Evolutionary conservation across 2,888 invertebrate genomes (phyloP).

Genomic region (Hyppa rectilinea): DNA sequence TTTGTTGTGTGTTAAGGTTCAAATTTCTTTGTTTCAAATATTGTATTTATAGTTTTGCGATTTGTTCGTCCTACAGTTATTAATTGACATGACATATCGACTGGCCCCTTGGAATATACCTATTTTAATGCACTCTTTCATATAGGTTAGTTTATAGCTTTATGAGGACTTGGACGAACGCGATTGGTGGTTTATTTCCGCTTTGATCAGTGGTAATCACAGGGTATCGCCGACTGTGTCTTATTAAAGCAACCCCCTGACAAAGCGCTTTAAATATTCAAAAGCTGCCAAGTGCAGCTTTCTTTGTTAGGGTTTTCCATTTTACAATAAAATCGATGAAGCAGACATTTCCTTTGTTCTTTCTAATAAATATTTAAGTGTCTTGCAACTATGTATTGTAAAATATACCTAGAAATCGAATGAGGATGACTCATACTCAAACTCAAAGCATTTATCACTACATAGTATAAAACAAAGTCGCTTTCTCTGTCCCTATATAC

Average conservation of each 20-base stretch:
- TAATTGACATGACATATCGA: slow-evolving; percentile 62
- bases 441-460: too few relatives aligned
- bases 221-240: background rate
- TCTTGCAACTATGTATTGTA: background rate
- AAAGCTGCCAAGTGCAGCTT: slow-evolving; percentile 13
- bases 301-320: slow-evolving; percentile 6
- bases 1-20: slow-evolving; percentile 23
- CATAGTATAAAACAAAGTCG: too few relatives aligned
- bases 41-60: slow-evolving; percentile 45
- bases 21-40: slow-evolving; percentile 27
- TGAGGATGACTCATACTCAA: too few relatives aligned
- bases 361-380: slow-evolving; percentile 3
- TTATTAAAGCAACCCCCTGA: slow-evolving; percentile 10
- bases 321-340: slow-evolving; percentile 18
- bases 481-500: too few relatives aligned
- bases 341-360: slow-evolving; percentile 11
- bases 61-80: slow-evolving; percentile 47
- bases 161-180: slow-evolving; percentile 19
- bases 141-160: slow-evolving; percentile 48
- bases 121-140: slow-evolving; percentile 48
- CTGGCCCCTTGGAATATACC: slow-evolving; percentile 45
- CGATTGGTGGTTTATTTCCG: slow-evolving; percentile 24
- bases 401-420: background rate
- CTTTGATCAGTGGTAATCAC: slow-evolving; percentile 22
- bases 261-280: slow-evolving; percentile 24